Evolutionary conservation across 2,797 vertebrate species (phyloP), one percentile per base, ranked within the genome.

Genomic region (Vipera ursinii): DNA sequence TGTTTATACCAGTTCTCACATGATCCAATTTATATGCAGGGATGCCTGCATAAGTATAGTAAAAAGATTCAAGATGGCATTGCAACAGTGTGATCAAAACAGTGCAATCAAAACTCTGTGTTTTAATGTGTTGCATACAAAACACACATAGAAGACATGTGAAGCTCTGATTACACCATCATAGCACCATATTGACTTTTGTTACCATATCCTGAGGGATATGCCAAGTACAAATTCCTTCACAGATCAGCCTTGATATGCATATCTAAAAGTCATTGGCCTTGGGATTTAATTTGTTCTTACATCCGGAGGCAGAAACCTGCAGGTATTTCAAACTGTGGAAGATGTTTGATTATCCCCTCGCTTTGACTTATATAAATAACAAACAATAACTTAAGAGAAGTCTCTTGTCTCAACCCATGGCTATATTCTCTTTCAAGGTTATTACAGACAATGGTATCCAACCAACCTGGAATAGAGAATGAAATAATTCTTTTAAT

Each of bases 261-360:
- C 90, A 88, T 97, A 97, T 97, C 97, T 97, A 97, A 96, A 97
- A 96, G 96, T 90, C 97, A 96, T 98, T 96, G 97, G 96, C 53
- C 24, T 92, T 92, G 69, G n/a, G 95, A 94, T 95, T 96, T 90
- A 26, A 94, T 96, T 91, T 97, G 96, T 96, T 97, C 97, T 98
- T 97, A 96, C 96, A 15, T 97, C 97, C 95, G 90, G 57, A 97
- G 93, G 97, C 96, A 95, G 94, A 95, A 98, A 97, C 97, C 97
- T 95, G 1, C 92, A 88, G 97, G 96, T 95, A 90, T 60, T 91
- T 96, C 95, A 95, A 61, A 95, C 93, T 60, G 89, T 91, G 28
- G 92, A 96, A 97, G 92, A 93, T 96, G 95, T 97, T 97, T 95
- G 95, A 97, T 97, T 97, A 98, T 96, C 92, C 87, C 92, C 86